Conservation (phyloP, 1,140 invertebrate genomes). For the Panagrolaimus sp. region DNA sequence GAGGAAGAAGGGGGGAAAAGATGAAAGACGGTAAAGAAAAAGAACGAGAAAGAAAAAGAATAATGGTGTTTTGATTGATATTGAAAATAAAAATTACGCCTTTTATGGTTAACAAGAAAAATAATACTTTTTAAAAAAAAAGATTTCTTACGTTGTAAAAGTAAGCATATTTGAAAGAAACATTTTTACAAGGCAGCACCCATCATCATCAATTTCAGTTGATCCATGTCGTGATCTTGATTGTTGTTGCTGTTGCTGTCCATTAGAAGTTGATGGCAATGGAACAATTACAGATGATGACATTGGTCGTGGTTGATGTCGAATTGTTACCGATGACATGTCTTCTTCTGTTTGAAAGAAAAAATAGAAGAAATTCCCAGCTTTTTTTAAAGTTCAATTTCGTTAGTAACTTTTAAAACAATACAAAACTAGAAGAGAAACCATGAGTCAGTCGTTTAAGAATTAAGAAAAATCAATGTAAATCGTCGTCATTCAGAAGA, state of each 20-base stretch:
- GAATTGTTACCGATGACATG: slow-evolving; percentile 6
- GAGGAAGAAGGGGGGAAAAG: neutral
- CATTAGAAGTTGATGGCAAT: slow-evolving; percentile 14
- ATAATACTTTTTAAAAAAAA: neutral
- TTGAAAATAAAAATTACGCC: neutral
- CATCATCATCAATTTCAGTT: slow-evolving; percentile 39
- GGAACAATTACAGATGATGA: slow-evolving; percentile 8
- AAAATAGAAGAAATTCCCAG: no score
- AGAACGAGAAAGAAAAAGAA: neutral
- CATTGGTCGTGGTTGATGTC: slow-evolving; percentile 14
- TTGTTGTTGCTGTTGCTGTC: neutral
- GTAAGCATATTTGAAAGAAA: slow-evolving; percentile 51
- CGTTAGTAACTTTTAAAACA: no score
- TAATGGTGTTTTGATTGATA: neutral
- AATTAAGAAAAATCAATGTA: no score
- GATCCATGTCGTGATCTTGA: slow-evolving; percentile 29
- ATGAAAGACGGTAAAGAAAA: neutral
- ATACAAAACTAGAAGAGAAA: no score
- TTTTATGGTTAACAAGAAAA: neutral
- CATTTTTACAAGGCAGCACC: slow-evolving; percentile 50
- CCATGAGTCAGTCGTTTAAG: no score
- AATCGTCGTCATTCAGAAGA: no score
- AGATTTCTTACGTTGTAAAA: slow-evolving; percentile 41
- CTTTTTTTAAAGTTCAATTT: no score
- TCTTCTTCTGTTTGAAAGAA: no score